Base-by-base conservation (phyloP, 2,888 invertebrate genomes). In the Corbicula japonica region DNA sequence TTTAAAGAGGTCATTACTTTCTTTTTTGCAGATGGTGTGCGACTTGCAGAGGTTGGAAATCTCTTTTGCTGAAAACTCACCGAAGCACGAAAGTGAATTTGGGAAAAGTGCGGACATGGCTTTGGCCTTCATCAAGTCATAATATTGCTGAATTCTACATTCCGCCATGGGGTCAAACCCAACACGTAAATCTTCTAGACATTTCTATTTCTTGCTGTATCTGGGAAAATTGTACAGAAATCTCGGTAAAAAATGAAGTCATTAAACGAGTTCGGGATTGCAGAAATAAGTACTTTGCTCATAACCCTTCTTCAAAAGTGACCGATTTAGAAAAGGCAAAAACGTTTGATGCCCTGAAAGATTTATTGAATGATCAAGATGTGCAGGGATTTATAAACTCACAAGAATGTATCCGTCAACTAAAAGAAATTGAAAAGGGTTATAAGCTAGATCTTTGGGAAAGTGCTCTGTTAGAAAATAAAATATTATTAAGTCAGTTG, bases 1-100 rank as follows among this genome's bases (percentile, higher is more conserved):
- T n/a, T n/a, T n/a, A n/a, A n/a, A n/a, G n/a, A n/a, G n/a, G n/a
- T n/a, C n/a, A 8, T 28, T 18, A 3, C 6, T 18, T 5, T 18
- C 23, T 28, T 52, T 3, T 18, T 65, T 66, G n/a, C 30, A 66
- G 66, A 30, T 66, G 66, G 66, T 66, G 66, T 54, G 18, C 8
- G 18, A 38, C 66, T 0, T 66, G 66, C 28, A 38, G 32, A 15
- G 28, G 54, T 18, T 66, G 66, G 66, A 34, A 41, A 41, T 54
- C 18, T 38, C 18, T 26, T 28, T 30, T 66, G 35, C 26, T 10
- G 18, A 52, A 54, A 18, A 10, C 52, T 1, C 28, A 12, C 18
- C 38, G 18, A 38, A 4, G 18, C 1, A 28, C 2, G 10, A 52
- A 30, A n/a, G 28, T 66, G 2, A 6, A 8, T 4, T 66, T 52